Evolutionary conservation across 2,113 vertebrate genomes (phyloP), one percentile per base, ranked within the genome.

Genomic region (Todiramphus saurophagus): DNA sequence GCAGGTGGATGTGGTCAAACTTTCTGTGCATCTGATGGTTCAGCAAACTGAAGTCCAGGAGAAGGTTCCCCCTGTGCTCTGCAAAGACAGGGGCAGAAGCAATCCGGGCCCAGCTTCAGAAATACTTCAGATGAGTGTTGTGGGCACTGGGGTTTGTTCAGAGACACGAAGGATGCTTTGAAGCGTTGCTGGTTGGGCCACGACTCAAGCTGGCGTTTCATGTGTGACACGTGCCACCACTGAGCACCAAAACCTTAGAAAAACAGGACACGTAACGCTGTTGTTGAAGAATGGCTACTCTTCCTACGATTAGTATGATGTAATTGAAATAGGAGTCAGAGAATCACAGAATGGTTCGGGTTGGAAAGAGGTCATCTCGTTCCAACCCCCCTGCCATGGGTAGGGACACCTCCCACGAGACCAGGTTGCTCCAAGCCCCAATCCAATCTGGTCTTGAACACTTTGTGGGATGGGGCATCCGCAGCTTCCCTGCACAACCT

Each of bases 141-240:
- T 21, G 5, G 24, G 37, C 43, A n/a, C n/a, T 9, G 11, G 62
- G n/a, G 39, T 21, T 66, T 0, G 4, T 60, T 20, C 17, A 17
- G 44, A 27, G 60, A 31, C 18, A 24, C 0, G 4, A 30, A 80
- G 30, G 53, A 41, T 0, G 13, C 23, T 58, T 30, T 6, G 24
- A 92, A 41, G 59, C 1, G 16, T n/a, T 31, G 84, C 28, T 55
- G 44, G 58, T 19, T 5, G 2, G 44, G 50, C 43, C 8, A 7
- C 0, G 3, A 23, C 21, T 48, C 14, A 14, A 82, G 44, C 10
- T 35, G 44, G 33, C 33, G 63, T 12, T 81, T 3, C 4, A 5
- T 2, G 4, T 1, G 3, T 43, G 46, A 58, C 48, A 51, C 1
- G 0, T 20, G 20, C 21, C 1, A 2, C 6, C 30, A 10, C 6